Percentiles rank a stretch among this genome's conserved stretches.
Evolutionary conservation across 1,140 invertebrate species (phyloP).

Genomic region (Drosophila nigromelanica): DNA sequence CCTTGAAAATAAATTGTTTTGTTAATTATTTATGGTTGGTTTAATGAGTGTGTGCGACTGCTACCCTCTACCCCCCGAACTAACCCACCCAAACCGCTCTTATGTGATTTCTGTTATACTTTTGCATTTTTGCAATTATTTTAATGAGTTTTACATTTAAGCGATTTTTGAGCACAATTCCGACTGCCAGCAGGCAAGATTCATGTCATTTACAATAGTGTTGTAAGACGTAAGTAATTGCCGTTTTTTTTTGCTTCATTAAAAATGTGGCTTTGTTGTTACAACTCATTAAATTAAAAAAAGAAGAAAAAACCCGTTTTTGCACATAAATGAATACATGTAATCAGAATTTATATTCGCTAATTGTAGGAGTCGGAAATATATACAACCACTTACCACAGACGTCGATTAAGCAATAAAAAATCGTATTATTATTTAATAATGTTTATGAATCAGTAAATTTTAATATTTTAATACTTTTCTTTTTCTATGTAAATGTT

Average conservation of each 20-base stretch:
- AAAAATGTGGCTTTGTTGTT: conserved; percentile 46
- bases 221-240: conserved; percentile 59
- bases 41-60: conserved; percentile 72
- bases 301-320: background rate
- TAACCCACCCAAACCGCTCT: conserved; percentile 9
- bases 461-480: too few relatives aligned
- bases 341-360: conserved; percentile 11
- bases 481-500: too few relatives aligned
- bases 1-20: conserved; percentile 84
- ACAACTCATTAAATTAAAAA: conserved; percentile 60
- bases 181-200: conserved; percentile 21
- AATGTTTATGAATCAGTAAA: too few relatives aligned
- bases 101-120: conserved; percentile 68
- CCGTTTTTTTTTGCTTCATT: conserved; percentile 73
- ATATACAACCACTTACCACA: too few relatives aligned
- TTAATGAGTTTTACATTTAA: conserved; percentile 82
- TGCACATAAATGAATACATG: conserved; percentile 13
- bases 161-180: conserved; percentile 67
- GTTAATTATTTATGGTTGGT: conserved; percentile 83
- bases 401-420: too few relatives aligned
- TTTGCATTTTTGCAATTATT: conserved; percentile 82
- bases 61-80: background rate
- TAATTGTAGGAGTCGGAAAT: conserved; percentile 2
- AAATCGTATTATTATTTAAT: too few relatives aligned
- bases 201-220: conserved; percentile 37